Percentiles rank a stretch among this genome's conserved stretches.
Conservation (phyloP, 1,140 invertebrate genomes). For the Eupristina koningsbergeri region DNA sequence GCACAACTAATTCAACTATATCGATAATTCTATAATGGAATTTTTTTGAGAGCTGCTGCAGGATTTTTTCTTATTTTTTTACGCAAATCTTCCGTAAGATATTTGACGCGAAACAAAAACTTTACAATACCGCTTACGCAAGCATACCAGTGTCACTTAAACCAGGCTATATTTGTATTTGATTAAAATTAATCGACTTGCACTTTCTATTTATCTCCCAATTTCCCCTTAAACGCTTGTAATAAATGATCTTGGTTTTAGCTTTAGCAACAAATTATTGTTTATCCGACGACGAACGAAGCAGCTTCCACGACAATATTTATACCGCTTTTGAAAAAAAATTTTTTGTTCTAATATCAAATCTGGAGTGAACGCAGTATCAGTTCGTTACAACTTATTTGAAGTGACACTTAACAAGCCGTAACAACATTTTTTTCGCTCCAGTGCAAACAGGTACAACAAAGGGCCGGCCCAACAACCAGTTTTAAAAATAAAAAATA, state of each 20-base stretch:
- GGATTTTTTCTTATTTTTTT: no score
- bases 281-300: background rate
- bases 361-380: background rate
- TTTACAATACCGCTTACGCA: background rate
- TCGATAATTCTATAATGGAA: background rate
- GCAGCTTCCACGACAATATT: no score
- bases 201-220: background rate
- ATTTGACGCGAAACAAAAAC: no score
- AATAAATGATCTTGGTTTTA: background rate
- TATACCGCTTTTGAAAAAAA: no score
- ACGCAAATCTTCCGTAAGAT: no score
- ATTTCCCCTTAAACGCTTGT: background rate
- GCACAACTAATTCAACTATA: constrained; percentile 15
- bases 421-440: no score
- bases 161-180: background rate
- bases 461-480: no score
- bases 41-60: background rate
- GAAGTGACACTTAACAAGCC: background rate
- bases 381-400: background rate
- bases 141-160: background rate
- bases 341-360: background rate
- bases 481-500: no score
- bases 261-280: background rate
- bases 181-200: background rate
- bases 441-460: no score